phyloP scores from a whole-genome alignment of 2,797 vertebrate species.

The Meriones psammophilus region DNA sequence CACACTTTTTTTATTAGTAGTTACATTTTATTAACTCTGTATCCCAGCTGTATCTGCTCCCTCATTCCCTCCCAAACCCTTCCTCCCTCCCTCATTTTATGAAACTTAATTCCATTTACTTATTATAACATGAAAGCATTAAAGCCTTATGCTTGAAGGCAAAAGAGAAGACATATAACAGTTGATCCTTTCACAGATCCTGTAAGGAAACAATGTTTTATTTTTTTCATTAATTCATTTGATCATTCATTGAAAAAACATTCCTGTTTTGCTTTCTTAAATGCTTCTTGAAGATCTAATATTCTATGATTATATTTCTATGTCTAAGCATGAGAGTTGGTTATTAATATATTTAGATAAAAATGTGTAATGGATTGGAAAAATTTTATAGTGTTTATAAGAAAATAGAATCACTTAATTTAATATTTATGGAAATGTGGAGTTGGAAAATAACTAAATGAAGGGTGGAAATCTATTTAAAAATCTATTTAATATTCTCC shows the following conservation, averaged over 20 bases:
- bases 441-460: constrained; percentile 60
- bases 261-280: constrained; percentile 26
- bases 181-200: background rate
- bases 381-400: constrained; percentile 38
- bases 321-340: background rate
- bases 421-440: constrained; percentile 65
- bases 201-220: background rate
- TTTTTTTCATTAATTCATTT: background rate
- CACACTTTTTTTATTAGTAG: too few species aligned
- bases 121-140: background rate
- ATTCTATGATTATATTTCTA: background rate
- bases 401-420: constrained; percentile 61
- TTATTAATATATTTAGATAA: constrained; percentile 60
- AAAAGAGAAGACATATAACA: background rate
- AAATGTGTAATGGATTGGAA: background rate
- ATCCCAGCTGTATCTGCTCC: too few species aligned
- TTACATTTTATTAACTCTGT: too few species aligned
- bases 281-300: constrained; percentile 24
- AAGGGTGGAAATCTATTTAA: constrained; percentile 34
- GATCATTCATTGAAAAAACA: constrained; percentile 50
- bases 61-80: too few species aligned
- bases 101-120: background rate
- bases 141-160: too few species aligned
- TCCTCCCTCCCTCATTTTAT: background rate
- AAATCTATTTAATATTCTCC: constrained; percentile 35